phyloP scores from a whole-genome alignment of 2,888 invertebrate genomes.

The Mellilla xanthometata region DNA sequence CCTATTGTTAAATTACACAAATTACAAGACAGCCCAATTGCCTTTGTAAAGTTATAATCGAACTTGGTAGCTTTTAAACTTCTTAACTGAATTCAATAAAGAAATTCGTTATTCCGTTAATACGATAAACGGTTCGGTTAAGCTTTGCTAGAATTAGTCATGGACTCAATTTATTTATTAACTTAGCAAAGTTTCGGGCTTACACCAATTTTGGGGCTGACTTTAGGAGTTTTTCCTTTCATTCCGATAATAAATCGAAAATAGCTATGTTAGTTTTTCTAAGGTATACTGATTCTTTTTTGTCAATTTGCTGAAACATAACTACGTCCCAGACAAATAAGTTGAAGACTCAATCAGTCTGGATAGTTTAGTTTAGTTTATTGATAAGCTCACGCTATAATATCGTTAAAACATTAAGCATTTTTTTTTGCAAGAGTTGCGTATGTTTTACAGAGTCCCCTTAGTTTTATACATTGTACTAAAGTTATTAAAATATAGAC shows the following conservation, averaged over 20 bases:
- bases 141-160: slow-evolving; percentile 23
- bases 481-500: no score
- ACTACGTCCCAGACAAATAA: no score
- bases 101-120: slow-evolving; percentile 29
- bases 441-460: no score
- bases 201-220: slow-evolving; percentile 16
- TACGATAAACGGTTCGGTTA: slow-evolving; percentile 31
- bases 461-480: no score
- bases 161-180: slow-evolving; percentile 28
- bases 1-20: slow-evolving; percentile 27
- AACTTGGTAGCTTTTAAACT: slow-evolving; percentile 33
- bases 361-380: no score
- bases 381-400: no score
- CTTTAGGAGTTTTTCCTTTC: slow-evolving; percentile 2
- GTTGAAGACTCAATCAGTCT: no score
- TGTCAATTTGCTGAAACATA: no score
- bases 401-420: no score
- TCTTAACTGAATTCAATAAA: slow-evolving; percentile 28
- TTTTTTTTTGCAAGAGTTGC: no score
- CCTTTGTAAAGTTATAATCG: slow-evolving; percentile 29
- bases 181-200: slow-evolving; percentile 22
- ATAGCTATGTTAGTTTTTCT: neutral
- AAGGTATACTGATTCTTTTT: neutral
- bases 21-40: slow-evolving; percentile 29
- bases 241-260: neutral